Base-by-base conservation (phyloP, 2,888 invertebrate species). In the Torymus tubicola region DNA sequence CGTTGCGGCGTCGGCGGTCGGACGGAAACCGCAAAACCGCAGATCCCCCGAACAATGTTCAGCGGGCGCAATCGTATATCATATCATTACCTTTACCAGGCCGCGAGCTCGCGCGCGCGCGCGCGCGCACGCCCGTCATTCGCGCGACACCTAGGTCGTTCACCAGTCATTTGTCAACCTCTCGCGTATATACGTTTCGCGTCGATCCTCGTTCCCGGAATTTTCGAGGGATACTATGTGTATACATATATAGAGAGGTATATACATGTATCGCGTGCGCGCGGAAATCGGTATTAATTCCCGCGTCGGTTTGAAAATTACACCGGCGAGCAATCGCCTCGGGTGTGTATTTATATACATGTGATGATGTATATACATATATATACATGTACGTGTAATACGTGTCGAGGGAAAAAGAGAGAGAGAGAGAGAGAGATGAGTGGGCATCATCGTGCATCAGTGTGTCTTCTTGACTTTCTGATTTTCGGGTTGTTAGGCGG, bases 11-110 rank as follows among this genome's bases (percentile, higher is more conserved):
- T 10, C 31, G 68, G 24, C 24, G 18, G 64, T 72, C 53, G 71
- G 86, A 86, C 88, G 90, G 87, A 90, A 90, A 89, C 90, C 90
- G 81, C 90, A 89, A 89, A 89, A 90, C 90, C 90, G 85, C 90
- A 90, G 81, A 89, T 89, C 88, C 88, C 86, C 87, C 87, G 87
- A 87, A 87, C 87, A 87, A 86, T 86, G 86, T 85, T 86, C 87
- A 88, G 86, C 87, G 42, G 81, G 87, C 42, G 85, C 87, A 90
- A 89, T 84, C 83, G 83, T 84, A 84, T 84, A 90, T 90, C 90
- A 90, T 90, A 90, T 90, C 89, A 90, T 90, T 90, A 90, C 88
- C 87, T 87, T 90, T 73, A 55, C 64, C 71, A 52, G 64, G 52
- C 5, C 3, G 42, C 42, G 42, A 42, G 42, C 42, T 4, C 5